These are phyloP conservation scores for Perccottus glenii DNA, from an alignment of 2,113 vertebrate species.

Conservation along the genomic window DNA sequence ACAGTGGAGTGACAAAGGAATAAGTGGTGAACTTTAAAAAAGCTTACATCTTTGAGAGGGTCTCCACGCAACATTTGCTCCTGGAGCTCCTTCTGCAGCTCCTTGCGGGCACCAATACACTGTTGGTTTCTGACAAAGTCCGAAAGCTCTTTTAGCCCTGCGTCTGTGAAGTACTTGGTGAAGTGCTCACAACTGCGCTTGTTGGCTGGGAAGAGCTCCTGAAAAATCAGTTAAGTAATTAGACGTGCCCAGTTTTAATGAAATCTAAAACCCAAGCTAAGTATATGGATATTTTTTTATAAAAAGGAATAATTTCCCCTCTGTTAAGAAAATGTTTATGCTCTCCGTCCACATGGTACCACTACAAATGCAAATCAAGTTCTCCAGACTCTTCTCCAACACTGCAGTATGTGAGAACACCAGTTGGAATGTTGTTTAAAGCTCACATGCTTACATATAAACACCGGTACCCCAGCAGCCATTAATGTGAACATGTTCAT, in stretches of 20 bases:
- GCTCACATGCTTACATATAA: too few species aligned
- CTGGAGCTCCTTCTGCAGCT: conserved; percentile 94
- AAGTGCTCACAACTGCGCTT: conserved; percentile 97
- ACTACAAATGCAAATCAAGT: too few species aligned
- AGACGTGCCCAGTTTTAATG: not conserved
- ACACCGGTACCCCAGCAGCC: too few species aligned
- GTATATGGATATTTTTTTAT: too few species aligned
- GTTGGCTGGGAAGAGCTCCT: conserved; percentile 98
- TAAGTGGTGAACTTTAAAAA: not conserved
- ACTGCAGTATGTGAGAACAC: too few species aligned
- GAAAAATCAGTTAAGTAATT: conserved; percentile 43
- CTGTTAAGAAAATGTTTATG: not conserved
- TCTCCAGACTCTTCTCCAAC: too few species aligned
- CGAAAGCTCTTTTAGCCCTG: conserved; percentile 92
- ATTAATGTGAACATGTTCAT: too few species aligned
- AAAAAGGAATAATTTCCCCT: too few species aligned
- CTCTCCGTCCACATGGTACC: too few species aligned
- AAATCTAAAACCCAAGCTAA: too few species aligned
- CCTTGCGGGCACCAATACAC: conserved; percentile 94
- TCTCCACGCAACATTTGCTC: conserved; percentile 95
- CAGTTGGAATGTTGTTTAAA: too few species aligned
- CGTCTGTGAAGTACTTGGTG: conserved; percentile 95
- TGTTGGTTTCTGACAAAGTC: conserved; percentile 96
- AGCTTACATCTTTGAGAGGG: conserved; percentile 89
- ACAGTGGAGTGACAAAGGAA: not conserved